A percentile compares a stretch with the other conserved stretches of the same genome.
phyloP scores from a whole-genome alignment of 2,888 invertebrate species.

The Neoitamus cyanurus region DNA sequence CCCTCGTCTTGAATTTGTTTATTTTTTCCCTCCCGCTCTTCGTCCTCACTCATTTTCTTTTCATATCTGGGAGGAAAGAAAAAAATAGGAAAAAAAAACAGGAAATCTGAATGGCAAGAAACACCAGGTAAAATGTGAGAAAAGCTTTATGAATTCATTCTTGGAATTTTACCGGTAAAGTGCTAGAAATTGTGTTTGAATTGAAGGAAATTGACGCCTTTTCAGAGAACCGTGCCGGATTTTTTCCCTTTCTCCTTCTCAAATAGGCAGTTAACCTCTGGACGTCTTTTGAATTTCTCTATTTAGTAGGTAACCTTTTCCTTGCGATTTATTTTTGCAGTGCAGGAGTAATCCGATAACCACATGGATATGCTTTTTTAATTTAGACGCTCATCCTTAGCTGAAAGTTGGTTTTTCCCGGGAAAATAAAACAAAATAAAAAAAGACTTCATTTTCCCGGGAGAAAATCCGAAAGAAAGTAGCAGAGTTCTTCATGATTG shows the following conservation, averaged over 20 bases:
- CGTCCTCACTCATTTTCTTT: neutral
- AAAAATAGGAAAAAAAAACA: neutral
- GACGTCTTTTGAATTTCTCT: neutral
- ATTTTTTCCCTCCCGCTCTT: neutral
- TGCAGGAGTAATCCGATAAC: neutral
- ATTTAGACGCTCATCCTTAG: neutral
- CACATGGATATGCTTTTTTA: neutral
- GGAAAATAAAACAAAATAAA: neutral
- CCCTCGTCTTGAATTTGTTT: neutral
- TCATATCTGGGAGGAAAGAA: neutral
- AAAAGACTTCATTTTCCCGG: neutral
- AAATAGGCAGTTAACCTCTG: neutral
- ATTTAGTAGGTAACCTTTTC: neutral
- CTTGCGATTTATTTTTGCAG: neutral
- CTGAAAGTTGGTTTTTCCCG: neutral
- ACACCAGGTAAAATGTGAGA: neutral
- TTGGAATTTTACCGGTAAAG: neutral
- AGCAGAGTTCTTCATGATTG: neutral
- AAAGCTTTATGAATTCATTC: neutral
- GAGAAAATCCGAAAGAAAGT: neutral
- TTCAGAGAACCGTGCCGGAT: neutral
- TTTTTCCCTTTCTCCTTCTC: neutral
- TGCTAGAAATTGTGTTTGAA: slow-evolving; percentile 1
- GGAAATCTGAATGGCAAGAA: neutral
- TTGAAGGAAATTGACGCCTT: neutral